Conservation (phyloP, 1,140 invertebrate species). For the Brachionus rotundiformis region DNA sequence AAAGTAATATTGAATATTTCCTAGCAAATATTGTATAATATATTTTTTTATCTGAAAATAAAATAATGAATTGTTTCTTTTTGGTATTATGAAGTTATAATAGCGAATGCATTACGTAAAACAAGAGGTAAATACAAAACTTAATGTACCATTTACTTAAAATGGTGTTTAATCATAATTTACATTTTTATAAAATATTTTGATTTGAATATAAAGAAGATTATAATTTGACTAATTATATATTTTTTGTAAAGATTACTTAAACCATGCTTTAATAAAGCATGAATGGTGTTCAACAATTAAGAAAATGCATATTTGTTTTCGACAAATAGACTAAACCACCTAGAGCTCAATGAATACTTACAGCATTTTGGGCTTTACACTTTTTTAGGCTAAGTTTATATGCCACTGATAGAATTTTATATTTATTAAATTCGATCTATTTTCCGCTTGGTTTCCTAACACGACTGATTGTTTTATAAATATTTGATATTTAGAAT, state of each 20-base stretch:
- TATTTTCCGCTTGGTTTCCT: not conserved
- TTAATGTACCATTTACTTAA: not conserved
- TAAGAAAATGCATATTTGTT: not conserved
- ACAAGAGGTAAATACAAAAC: not conserved
- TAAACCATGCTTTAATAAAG: not conserved
- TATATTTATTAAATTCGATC: not conserved
- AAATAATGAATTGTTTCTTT: no score
- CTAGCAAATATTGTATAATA: no score
- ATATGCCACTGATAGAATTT: not conserved
- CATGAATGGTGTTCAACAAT: not conserved
- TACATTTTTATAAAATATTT: constrained; percentile 5
- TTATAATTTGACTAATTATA: constrained; percentile 1
- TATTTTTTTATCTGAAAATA: no score
- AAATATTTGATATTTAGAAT: constrained; percentile 9
- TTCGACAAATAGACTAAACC: constrained; percentile 2
- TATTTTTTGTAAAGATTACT: constrained; percentile 5
- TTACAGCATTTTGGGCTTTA: not conserved
- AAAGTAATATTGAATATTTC: no score
- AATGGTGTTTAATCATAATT: constrained; percentile 17
- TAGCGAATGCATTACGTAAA: not conserved
- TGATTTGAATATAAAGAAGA: not conserved
- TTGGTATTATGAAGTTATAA: no score
- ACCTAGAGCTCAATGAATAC: not conserved
- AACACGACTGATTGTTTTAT: not conserved
- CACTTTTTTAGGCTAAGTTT: not conserved